phyloP scores from a whole-genome alignment of 2,888 invertebrate species.

The Dynastes grantii region DNA sequence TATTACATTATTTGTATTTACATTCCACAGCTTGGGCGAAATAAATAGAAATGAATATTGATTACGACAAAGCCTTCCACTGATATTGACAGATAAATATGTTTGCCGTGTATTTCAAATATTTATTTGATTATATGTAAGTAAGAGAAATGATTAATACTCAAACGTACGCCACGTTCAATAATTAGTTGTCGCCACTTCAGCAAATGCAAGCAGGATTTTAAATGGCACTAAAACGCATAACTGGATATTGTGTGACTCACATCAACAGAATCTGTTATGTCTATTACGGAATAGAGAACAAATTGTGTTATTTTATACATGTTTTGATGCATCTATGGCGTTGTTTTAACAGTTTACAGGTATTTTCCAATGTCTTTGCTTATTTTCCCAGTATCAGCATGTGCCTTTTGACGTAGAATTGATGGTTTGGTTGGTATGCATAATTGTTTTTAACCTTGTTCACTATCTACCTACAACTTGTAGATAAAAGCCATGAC shows the following conservation, averaged over 20 bases:
- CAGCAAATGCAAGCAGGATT: too few relatives aligned
- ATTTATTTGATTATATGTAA: background rate
- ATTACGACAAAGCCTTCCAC: background rate
- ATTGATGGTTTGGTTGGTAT: background rate
- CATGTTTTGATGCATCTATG: too few relatives aligned
- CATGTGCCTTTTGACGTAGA: background rate
- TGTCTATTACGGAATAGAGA: too few relatives aligned
- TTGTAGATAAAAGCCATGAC: background rate
- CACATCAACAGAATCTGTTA: too few relatives aligned
- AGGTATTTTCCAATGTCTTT: too few relatives aligned
- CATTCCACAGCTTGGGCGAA: background rate
- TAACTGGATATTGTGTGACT: too few relatives aligned
- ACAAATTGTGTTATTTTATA: too few relatives aligned
- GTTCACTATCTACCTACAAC: background rate
- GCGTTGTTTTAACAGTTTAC: background rate
- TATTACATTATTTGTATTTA: background rate
- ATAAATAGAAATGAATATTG: slow-evolving; percentile 1
- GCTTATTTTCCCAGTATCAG: background rate
- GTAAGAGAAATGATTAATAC: too few relatives aligned
- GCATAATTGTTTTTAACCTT: background rate
- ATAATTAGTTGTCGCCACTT: too few relatives aligned
- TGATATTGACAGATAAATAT: background rate
- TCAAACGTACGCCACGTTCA: too few relatives aligned
- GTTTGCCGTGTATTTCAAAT: background rate
- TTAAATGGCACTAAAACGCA: too few relatives aligned